Evolutionary conservation across 2,113 vertebrate species (phyloP).

Genomic region (Patagioenas fasciata): DNA sequence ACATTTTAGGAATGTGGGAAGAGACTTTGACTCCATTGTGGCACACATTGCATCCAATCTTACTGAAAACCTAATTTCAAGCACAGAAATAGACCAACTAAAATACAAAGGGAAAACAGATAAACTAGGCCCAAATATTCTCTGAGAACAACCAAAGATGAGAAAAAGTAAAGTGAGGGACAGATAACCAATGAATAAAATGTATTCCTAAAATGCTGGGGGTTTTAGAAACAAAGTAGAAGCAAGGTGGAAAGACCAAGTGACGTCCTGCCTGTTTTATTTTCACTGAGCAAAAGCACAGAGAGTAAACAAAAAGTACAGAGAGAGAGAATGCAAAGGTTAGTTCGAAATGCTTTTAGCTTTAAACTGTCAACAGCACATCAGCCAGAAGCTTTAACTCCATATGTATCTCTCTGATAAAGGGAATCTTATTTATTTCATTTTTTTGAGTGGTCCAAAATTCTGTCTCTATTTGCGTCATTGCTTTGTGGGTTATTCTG

Average conservation of each 20-base stretch:
- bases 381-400: neutral
- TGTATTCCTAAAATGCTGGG: neutral
- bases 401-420: neutral
- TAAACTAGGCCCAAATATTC: neutral
- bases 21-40: neutral
- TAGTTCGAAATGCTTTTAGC: neutral
- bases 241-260: neutral
- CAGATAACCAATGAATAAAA: neutral
- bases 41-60: neutral
- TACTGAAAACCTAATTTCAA: neutral
- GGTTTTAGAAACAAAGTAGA: neutral
- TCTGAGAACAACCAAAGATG: neutral
- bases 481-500: neutral
- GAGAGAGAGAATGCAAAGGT: neutral
- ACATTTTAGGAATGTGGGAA: neutral
- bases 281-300: neutral
- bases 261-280: neutral
- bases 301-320: neutral
- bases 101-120: neutral
- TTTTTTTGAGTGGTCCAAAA: neutral
- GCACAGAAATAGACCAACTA: neutral
- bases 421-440: neutral
- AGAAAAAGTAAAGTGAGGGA: neutral
- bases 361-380: neutral
- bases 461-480: neutral